Conservation (phyloP, 2,113 vertebrate genomes). For the Phyllopteryx taeniolatus region DNA sequence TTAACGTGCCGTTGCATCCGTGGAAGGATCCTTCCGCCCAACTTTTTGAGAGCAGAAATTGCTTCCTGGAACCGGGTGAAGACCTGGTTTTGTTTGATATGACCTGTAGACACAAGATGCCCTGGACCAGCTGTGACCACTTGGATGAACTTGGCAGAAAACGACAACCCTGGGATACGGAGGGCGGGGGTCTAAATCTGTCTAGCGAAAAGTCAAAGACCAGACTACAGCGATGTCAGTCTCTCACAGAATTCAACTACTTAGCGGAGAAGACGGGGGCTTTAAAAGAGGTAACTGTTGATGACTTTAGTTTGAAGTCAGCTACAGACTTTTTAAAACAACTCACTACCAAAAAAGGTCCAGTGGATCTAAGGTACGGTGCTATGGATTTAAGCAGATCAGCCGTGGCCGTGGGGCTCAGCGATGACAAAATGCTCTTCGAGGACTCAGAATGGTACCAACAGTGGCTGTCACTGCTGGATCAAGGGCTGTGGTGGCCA, state of each 20-base stretch:
- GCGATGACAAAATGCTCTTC: constrained; percentile 66
- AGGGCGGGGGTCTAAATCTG: constrained; percentile 56
- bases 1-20: constrained; percentile 71
- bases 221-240: constrained; percentile 55
- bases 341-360: constrained; percentile 76
- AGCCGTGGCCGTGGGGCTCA: constrained; percentile 42
- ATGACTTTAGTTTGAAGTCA: constrained; percentile 65
- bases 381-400: constrained; percentile 75
- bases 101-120: constrained; percentile 59
- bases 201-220: constrained; percentile 48
- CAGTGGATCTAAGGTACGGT: constrained; percentile 84
- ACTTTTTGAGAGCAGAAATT: constrained; percentile 54
- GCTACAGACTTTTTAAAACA: constrained; percentile 70
- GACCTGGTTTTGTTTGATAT: constrained; percentile 74
- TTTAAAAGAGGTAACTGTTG: constrained; percentile 51
- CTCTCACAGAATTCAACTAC: constrained; percentile 61
- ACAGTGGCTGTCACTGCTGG: constrained; percentile 85
- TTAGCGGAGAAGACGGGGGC: constrained; percentile 50
- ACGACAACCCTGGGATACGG: constrained; percentile 47
- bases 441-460: constrained; percentile 82
- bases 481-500: constrained; percentile 92
- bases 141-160: constrained; percentile 46
- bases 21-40: constrained; percentile 53
- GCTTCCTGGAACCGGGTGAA: constrained; percentile 58
- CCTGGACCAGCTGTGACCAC: constrained; percentile 69